phyloP scores from a whole-genome alignment of 2,888 invertebrate genomes.

The Lysandra bellargus region DNA sequence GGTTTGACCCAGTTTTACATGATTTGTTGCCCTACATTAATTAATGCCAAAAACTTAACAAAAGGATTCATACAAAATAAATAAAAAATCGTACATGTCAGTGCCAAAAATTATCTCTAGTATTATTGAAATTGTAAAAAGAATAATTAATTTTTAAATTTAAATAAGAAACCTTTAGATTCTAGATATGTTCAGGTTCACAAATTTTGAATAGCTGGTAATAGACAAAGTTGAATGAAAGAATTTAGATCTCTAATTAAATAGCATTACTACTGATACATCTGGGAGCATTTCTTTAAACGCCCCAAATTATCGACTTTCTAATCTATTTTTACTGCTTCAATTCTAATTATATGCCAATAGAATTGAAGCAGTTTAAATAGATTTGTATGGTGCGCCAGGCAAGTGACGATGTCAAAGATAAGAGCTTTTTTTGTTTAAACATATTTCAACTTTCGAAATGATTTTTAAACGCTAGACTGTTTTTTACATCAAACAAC shows the following conservation, averaged over 20 bases:
- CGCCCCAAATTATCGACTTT: neutral
- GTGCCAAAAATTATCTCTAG: neutral
- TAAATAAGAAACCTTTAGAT: too few species aligned
- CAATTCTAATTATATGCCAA: neutral
- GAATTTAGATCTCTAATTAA: neutral
- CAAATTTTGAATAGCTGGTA: too few species aligned
- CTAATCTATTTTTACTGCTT: neutral
- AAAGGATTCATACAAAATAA: neutral
- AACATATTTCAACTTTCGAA: neutral
- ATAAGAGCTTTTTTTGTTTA: neutral
- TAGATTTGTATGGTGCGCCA: neutral
- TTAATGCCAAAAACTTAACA: neutral
- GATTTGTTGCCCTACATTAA: neutral
- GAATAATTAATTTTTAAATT: neutral
- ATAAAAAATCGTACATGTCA: neutral
- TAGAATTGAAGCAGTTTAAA: neutral
- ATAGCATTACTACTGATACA: neutral
- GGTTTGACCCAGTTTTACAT: neutral
- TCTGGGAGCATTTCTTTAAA: neutral
- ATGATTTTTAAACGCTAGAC: neutral
- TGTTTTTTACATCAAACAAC: constrained; percentile 5
- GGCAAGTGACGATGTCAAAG: neutral
- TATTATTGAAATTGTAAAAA: neutral
- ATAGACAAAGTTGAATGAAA: neutral
- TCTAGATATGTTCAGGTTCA: too few species aligned